Evolutionary conservation across 2,797 vertebrate species (phyloP).

Genomic region (Muraenolepis orangiensis): DNA sequence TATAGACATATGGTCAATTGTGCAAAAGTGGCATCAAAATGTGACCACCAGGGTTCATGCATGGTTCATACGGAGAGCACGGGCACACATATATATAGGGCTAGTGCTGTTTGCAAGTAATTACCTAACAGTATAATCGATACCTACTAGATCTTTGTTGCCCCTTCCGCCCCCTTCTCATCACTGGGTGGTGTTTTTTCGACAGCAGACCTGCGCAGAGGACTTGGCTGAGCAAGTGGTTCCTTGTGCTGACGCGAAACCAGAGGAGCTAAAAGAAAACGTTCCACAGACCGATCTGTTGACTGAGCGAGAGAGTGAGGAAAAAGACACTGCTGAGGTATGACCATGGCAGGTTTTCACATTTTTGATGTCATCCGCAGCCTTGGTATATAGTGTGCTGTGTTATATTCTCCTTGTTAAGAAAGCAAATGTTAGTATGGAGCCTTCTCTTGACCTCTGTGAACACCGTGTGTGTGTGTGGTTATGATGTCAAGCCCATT

Average conservation of each 20-base stretch:
- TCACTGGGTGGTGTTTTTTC: background rate
- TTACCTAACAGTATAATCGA: background rate
- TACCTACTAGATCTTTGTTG: background rate
- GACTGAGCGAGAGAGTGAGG: background rate
- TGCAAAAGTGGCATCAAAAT: too few species aligned
- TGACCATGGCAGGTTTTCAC: background rate
- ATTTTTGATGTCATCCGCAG: background rate
- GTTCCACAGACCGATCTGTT: background rate
- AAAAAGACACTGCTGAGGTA: background rate
- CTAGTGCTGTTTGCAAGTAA: background rate
- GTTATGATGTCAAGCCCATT: background rate
- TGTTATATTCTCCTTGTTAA: background rate
- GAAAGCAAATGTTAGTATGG: background rate
- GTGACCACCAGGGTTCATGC: too few species aligned
- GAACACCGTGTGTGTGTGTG: background rate
- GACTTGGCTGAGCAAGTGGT: conserved; percentile 1
- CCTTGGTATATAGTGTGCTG: background rate
- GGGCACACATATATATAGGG: too few species aligned
- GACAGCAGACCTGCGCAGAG: background rate
- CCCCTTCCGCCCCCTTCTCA: background rate
- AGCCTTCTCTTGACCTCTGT: background rate
- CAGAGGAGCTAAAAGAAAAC: background rate
- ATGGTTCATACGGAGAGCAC: too few species aligned
- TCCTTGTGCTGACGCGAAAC: background rate
- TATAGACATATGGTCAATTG: too few species aligned